phyloP scores from a whole-genome alignment of 2,797 vertebrate species.

The Myoxocephalus aenaeus region DNA sequence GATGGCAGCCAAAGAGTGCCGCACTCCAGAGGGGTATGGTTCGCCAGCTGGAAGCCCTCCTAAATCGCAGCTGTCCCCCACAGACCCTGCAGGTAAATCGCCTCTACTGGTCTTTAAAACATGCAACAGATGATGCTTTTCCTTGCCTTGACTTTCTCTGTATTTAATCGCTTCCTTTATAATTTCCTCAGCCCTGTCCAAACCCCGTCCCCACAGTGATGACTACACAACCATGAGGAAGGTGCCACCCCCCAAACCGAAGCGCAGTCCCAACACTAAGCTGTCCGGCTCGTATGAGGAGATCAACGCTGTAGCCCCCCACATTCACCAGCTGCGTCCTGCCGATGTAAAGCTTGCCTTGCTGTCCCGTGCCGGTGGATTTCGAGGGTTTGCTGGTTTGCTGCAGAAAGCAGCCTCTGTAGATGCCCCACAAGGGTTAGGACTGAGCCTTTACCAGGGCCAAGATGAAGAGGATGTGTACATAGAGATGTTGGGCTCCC shows the following conservation, averaged over 20 bases:
- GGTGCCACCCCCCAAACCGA: conserved; percentile 96
- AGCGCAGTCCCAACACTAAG: conserved; percentile 95
- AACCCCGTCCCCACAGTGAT: conserved; percentile 96
- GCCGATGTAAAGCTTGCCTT: conserved; percentile 84
- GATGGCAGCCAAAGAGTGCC: conserved; percentile 89
- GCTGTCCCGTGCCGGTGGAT: conserved; percentile 80
- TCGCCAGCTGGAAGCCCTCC: conserved; percentile 78
- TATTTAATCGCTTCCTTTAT: conserved; percentile 29
- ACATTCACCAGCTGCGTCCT: conserved; percentile 84
- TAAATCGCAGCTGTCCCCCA: conserved; percentile 83
- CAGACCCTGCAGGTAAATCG: conserved; percentile 81
- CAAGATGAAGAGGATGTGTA: conserved; percentile 92
- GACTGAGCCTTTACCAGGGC: conserved; percentile 80
- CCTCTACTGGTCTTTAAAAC: conserved; percentile 26
- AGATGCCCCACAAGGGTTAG: conserved; percentile 80
- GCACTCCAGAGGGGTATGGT: conserved; percentile 88
- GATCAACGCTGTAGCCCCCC: conserved; percentile 83
- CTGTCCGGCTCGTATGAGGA: conserved; percentile 96
- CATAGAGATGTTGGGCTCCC: conserved; percentile 94
- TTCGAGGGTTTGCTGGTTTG: conserved; percentile 72
- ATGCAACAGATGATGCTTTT: conserved; percentile 45
- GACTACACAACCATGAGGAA: conserved; percentile 98
- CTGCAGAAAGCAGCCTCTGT: conserved; percentile 83
- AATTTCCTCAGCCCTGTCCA: conserved; percentile 82
- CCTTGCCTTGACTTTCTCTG: conserved; percentile 31